These are phyloP conservation scores for Ormyrus labotus DNA, from an alignment of 2,888 invertebrate genomes.

Conservation along the genomic window DNA sequence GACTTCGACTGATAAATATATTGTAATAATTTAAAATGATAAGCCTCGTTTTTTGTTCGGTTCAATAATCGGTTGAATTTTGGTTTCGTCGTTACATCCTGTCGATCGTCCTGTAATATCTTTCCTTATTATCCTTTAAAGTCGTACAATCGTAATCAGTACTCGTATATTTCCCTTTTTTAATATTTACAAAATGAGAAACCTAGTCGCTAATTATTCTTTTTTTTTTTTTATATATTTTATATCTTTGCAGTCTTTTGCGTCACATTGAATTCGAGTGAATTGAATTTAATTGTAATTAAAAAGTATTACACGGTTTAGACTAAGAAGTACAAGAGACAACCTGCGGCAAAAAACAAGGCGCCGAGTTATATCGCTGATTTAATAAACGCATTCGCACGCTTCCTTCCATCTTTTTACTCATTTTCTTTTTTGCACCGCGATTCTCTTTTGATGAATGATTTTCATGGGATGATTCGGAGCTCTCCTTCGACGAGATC, in stretches of 20 bases:
- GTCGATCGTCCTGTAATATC: constrained; percentile 24
- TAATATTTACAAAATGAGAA: constrained; percentile 62
- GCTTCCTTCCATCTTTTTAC: neutral
- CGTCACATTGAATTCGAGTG: constrained; percentile 61
- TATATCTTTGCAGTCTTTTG: constrained; percentile 62
- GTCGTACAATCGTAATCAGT: constrained; percentile 45
- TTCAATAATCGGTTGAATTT: neutral
- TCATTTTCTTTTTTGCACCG: neutral
- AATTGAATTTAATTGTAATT: constrained; percentile 53
- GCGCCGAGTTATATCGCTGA: constrained; percentile 18
- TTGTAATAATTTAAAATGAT: constrained; percentile 1
- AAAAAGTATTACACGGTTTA: constrained; percentile 47
- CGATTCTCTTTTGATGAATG: neutral
- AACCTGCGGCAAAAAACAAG: constrained; percentile 47
- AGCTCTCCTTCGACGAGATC: constrained; percentile 41
- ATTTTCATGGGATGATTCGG: neutral
- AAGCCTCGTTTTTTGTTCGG: neutral
- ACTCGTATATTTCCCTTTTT: constrained; percentile 38
- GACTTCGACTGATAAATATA: constrained; percentile 33
- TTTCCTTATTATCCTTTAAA: constrained; percentile 30
- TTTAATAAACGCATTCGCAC: neutral
- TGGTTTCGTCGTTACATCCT: constrained; percentile 21
- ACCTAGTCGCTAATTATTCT: constrained; percentile 50
- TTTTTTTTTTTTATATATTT: constrained; percentile 39
- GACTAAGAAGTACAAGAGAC: constrained; percentile 53